A percentile compares a stretch with the other conserved stretches of the same genome.
Conservation (phyloP, 1,140 invertebrate species). For the Archivesica marissinica region DNA sequence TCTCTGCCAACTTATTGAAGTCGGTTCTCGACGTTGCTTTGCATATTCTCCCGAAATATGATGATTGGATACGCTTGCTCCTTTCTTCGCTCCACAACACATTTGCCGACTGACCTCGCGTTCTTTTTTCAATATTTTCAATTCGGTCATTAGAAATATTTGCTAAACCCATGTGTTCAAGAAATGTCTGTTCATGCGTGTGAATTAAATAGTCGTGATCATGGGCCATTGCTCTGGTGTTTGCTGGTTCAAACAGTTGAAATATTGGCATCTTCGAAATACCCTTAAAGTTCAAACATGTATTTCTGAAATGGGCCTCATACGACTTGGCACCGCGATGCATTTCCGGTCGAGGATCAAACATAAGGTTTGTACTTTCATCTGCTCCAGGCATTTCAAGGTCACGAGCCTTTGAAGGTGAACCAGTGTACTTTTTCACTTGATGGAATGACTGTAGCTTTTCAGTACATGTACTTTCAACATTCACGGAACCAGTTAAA, state of each 20-base stretch:
- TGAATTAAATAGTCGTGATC: conserved; percentile 59
- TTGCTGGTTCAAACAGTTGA: conserved; percentile 61
- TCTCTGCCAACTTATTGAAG: conserved; percentile 52
- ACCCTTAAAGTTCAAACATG: conserved; percentile 55
- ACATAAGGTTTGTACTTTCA: conserved; percentile 21
- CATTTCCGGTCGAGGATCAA: conserved; percentile 61
- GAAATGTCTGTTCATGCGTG: conserved; percentile 40
- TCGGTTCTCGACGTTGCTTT: conserved; percentile 65
- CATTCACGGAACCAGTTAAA: conserved; percentile 1
- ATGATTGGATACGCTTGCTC: conserved; percentile 57
- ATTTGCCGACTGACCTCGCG: conserved; percentile 57
- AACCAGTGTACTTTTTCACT: conserved; percentile 49
- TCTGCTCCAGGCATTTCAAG: conserved; percentile 12
- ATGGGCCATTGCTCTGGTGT: conserved; percentile 35
- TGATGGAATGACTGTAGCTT: conserved; percentile 66
- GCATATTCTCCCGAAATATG: conserved; percentile 68
- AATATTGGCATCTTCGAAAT: conserved; percentile 48
- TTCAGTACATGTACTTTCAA: conserved; percentile 66
- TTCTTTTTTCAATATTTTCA: conserved; percentile 52
- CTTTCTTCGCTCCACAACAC: conserved; percentile 63
- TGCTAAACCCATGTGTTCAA: conserved; percentile 42
- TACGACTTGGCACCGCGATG: conserved; percentile 15
- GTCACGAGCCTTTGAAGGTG: conserved; percentile 57
- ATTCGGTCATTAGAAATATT: conserved; percentile 48
- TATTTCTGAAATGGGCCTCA: conserved; percentile 59